These are phyloP conservation scores for Epizoanthus fatuus DNA, from an alignment of 92 coral and sea anemone genomes.

Conservation along the genomic window DNA sequence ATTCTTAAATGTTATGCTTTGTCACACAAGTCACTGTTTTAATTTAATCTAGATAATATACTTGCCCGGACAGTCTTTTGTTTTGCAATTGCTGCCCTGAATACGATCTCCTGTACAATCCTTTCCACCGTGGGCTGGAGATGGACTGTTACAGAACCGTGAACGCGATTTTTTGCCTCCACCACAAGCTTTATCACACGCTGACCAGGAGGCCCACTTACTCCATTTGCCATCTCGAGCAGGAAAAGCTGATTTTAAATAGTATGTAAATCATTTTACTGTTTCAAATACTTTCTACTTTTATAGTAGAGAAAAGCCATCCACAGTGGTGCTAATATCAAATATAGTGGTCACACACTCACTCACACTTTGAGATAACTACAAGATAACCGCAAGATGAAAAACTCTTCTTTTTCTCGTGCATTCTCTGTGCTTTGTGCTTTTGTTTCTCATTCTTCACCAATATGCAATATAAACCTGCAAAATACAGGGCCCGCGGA, in stretches of 20 bases:
- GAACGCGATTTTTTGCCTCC: constrained; percentile 65
- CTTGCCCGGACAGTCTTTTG: constrained; percentile 69
- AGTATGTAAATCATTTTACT: neutral
- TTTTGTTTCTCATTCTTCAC: too few relatives aligned
- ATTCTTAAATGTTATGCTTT: neutral
- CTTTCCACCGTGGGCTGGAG: constrained; percentile 68
- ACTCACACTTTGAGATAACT: too few relatives aligned
- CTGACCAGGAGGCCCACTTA: constrained; percentile 74
- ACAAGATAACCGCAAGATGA: too few relatives aligned
- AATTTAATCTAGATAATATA: neutral
- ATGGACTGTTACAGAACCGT: constrained; percentile 75
- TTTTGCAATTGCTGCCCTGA: constrained; percentile 62
- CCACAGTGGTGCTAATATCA: too few relatives aligned
- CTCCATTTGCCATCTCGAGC: constrained; percentile 71
- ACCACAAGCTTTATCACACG: constrained; percentile 67
- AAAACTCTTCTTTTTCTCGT: too few relatives aligned
- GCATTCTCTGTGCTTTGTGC: too few relatives aligned
- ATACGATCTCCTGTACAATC: constrained; percentile 48
- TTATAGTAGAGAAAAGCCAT: too few relatives aligned
- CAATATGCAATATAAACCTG: too few relatives aligned
- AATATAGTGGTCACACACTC: too few relatives aligned
- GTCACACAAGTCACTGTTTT: neutral
- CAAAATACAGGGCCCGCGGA: too few relatives aligned
- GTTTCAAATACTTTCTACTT: too few relatives aligned
- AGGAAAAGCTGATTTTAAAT: constrained; percentile 18